A percentile compares a stretch with the other conserved stretches of the same genome.
Conservation (phyloP, 2,797 vertebrate genomes). For the Mus spretus region DNA sequence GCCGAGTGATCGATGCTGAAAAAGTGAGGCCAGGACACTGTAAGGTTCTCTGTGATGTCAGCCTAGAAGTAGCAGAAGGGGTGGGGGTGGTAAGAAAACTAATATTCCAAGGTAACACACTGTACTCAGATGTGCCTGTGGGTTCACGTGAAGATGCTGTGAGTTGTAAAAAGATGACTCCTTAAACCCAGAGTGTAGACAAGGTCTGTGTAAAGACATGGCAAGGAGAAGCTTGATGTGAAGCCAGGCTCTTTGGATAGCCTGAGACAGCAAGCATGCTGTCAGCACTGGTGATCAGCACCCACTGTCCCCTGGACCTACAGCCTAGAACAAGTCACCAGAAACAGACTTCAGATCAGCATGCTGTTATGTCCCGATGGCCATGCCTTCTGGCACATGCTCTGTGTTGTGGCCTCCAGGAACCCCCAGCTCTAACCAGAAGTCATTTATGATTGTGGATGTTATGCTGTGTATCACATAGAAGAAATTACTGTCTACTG, state of each 20-base stretch:
- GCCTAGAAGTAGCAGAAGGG: not conserved
- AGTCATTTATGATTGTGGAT: not conserved
- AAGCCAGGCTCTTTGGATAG: not conserved
- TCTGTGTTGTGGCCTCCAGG: not conserved
- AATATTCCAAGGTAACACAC: too few relatives aligned
- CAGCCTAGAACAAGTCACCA: not conserved
- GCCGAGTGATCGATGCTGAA: not conserved
- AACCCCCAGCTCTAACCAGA: not conserved
- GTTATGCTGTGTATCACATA: not conserved
- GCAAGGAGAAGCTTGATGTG: not conserved
- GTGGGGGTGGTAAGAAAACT: too few relatives aligned
- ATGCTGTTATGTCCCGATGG: not conserved
- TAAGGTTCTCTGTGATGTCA: not conserved
- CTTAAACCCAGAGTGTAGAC: not conserved
- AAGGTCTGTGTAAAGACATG: not conserved
- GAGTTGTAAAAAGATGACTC: not conserved
- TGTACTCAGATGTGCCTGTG: not conserved
- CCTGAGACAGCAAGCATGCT: not conserved
- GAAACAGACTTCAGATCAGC: not conserved
- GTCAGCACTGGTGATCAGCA: not conserved
- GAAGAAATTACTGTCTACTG: not conserved
- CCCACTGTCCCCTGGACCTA: too few relatives aligned
- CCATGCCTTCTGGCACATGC: not conserved
- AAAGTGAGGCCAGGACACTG: not conserved
- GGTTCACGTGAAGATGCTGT: not conserved